Base-by-base conservation (phyloP, 2,888 invertebrate species). In the Eupithecia exiguata region DNA sequence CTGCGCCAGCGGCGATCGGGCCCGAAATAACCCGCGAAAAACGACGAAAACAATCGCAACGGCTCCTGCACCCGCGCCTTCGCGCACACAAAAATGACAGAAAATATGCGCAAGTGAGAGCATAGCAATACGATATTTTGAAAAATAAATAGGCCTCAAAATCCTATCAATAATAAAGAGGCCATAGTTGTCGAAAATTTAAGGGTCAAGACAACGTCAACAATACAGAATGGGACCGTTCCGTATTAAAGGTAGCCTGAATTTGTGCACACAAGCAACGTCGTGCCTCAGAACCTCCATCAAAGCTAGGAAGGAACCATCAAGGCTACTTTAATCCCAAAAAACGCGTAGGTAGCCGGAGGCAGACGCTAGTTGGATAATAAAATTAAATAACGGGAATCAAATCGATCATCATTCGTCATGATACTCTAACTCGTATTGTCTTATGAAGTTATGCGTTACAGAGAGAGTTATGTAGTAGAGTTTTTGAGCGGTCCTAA, bases 31-130 rank as follows among this genome's bases (percentile, higher is more conserved):
- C 90, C 91, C 87, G 89, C 92, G 90, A 90, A 93, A 94, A 91
- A 93, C 93, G 91, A 94, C 92, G 93, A 94, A 94, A 94, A 94
- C 94, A 93, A 94, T 93, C 90, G 89, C 86, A 87, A 87, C 87
- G 89, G 91, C 88, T 89, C 89, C 85, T 87, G 91, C 88, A 89
- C 89, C 88, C 91, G 89, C 90, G 66, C 66, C 66, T 40, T 86
- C 87, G 86, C 86, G 84, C 86, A 81, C 85, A 88, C 92, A 91
- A 92, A 93, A 92, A 93, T 92, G 87, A 92, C 88, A 85, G 86
- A 83, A 92, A 91, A 91, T 91, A 92, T 91, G 89, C 89, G 85
- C 78, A 79, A 65, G 61, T 35, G 35, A 16, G 14, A 14, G 12
- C 61, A 16, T 25, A 58, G 30, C 25, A 25, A 58, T 43, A 49